Base-by-base conservation (phyloP, 1,140 invertebrate species). In the Polyergus mexicanus region DNA sequence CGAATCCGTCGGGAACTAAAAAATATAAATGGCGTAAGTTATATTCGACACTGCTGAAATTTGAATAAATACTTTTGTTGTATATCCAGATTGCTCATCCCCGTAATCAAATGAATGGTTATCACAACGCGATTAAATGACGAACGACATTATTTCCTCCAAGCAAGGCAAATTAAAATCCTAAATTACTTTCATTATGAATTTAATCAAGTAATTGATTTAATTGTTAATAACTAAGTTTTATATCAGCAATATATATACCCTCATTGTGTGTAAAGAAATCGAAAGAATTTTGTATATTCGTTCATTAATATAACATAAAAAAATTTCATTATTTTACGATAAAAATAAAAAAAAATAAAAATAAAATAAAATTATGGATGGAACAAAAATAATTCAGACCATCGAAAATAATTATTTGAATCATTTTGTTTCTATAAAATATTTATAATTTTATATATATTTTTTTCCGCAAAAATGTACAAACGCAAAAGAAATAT, bases 171-270 rank as follows among this genome's bases (percentile, higher is more conserved):
- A 51, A 51, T 51, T 51, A 51, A 19, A 5, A 4, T 16, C 4
- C 13, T 16, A 3, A 51, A 51, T 51, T 19, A 19, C 8, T 58
- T 22, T 8, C 0, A 22, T 58, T n/a, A 58, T 0, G 8, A n/a
- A n/a, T 56, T 22, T 58, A 58, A 58, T 22, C 6, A 10, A 22
- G n/a, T 22, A 58, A 58, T 58, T 58, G n/a, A 10, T 22, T 58
- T 58, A 58, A 22, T 58, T 56, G 51, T 54, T 54, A 54, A 54
- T 74, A 74, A 22, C n/a, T 56, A 16, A 19, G 38, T 74, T 74
- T 74, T 35, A 72, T 72, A 22, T 32, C 2, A 54, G 47, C 1
- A 2, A 56, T 35, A 56, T 11, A 44, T 44, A 41, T 1, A 38
- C 35, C 8, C 41, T 41, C 10, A 41, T 71, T 22, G 19, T 10